A percentile compares a stretch with the other conserved stretches of the same genome.
Evolutionary conservation across 2,888 invertebrate genomes (phyloP).

Genomic region (Eurytoma californica): DNA sequence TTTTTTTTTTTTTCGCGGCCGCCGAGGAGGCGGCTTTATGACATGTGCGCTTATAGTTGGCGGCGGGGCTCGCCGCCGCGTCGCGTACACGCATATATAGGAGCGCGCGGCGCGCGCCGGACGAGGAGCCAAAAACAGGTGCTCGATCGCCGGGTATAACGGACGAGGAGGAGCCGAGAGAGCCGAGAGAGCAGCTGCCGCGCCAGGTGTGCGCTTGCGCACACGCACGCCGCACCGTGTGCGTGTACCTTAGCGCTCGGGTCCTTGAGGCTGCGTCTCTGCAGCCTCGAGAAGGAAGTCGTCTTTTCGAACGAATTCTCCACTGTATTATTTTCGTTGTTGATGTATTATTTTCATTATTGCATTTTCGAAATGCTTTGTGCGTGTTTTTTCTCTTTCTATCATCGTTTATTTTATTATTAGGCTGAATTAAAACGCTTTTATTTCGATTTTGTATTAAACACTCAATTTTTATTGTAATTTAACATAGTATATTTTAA

Average conservation of each 20-base stretch:
- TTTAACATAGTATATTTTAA: too few species aligned
- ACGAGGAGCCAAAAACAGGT: slow-evolving; percentile 43
- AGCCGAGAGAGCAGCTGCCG: slow-evolving; percentile 67
- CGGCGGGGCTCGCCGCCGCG: too few species aligned
- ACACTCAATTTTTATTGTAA: too few species aligned
- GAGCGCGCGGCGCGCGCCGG: too few species aligned
- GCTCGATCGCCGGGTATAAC: slow-evolving; percentile 40
- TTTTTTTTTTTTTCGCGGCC: neutral
- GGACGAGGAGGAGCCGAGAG: slow-evolving; percentile 29
- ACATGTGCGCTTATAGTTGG: slow-evolving; percentile 17
- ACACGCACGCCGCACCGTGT: slow-evolving; percentile 15
- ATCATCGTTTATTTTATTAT: too few species aligned
- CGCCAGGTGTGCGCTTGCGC: slow-evolving; percentile 68
- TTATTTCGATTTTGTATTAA: too few species aligned
- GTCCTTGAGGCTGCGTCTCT: neutral
- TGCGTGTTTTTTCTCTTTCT: too few species aligned
- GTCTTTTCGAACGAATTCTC: slow-evolving; percentile 8
- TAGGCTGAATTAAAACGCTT: too few species aligned
- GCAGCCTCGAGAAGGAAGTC: neutral
- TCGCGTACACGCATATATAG: too few species aligned
- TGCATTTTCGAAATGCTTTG: too few species aligned
- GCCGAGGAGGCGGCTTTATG: neutral
- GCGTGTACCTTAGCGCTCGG: neutral
- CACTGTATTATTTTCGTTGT: neutral
- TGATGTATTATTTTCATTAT: too few species aligned